Percentiles rank a stretch among this genome's conserved stretches.
Conservation (phyloP, 2,113 vertebrate species). For the Rhombomys opimus region DNA sequence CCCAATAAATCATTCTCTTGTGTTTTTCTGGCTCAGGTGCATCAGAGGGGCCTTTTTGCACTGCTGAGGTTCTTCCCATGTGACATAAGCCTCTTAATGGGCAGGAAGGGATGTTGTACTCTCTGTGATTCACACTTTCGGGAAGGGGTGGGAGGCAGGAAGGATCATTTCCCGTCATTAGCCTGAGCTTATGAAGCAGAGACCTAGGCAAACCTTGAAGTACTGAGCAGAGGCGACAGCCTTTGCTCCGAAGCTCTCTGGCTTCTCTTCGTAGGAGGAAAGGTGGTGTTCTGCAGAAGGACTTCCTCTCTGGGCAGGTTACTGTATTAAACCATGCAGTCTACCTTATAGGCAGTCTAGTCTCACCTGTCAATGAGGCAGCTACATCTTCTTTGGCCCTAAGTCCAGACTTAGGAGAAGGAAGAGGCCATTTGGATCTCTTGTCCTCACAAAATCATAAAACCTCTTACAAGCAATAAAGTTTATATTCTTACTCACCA, state of each 20-base stretch:
- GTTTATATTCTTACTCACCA: background rate
- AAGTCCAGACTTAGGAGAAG: background rate
- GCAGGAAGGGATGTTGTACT: conserved; percentile 81
- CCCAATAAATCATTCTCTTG: conserved; percentile 78
- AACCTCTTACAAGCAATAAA: background rate
- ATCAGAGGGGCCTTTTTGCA: conserved; percentile 83
- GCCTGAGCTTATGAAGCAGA: background rate
- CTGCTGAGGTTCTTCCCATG: conserved; percentile 82
- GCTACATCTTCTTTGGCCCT: background rate
- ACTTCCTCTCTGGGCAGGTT: background rate
- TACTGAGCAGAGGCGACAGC: background rate
- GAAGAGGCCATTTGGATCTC: background rate
- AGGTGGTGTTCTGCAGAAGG: background rate
- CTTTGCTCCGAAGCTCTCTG: background rate
- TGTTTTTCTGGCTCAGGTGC: conserved; percentile 84
- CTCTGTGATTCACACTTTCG: conserved; percentile 42
- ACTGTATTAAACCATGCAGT: background rate
- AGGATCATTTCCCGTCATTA: conserved; percentile 17
- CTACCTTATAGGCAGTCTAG: background rate
- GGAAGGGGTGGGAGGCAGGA: background rate
- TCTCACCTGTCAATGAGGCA: background rate
- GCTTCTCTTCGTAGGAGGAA: background rate
- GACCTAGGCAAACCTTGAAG: background rate
- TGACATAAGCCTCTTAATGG: conserved; percentile 81
- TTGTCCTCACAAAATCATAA: background rate